Evolutionary conservation across 2,888 invertebrate genomes (phyloP).

Genomic region (Drosophila picticornis): DNA sequence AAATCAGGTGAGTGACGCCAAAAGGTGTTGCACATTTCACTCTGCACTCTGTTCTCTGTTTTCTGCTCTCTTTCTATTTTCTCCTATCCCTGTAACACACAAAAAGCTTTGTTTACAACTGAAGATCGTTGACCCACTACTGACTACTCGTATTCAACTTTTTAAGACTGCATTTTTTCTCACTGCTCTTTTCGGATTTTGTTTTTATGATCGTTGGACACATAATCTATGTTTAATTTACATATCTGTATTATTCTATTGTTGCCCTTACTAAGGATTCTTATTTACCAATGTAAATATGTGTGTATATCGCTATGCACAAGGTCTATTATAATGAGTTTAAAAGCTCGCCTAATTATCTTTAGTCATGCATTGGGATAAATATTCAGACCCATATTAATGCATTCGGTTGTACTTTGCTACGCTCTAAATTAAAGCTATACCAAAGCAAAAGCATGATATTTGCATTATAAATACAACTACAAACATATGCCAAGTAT

Average conservation of each 20-base stretch:
- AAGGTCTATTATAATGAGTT: not conserved
- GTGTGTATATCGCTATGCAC: not conserved
- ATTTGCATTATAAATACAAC: not conserved
- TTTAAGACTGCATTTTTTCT: conserved; percentile 6
- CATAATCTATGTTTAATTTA: conserved; percentile 5
- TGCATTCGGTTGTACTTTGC: conserved; percentile 4
- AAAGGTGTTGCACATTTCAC: conserved; percentile 12
- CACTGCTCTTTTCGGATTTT: conserved; percentile 2
- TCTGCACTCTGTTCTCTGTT: not conserved
- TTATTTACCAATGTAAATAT: not conserved
- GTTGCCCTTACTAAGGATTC: not conserved
- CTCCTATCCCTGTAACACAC: not conserved
- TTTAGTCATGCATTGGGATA: not conserved
- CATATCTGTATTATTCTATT: not conserved
- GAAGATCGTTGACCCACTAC: conserved; percentile 50
- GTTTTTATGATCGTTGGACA: not conserved
- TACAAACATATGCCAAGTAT: not conserved
- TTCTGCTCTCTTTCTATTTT: not conserved
- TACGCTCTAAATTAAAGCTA: conserved; percentile 7
- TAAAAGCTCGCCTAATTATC: conserved; percentile 2
- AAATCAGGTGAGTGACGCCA: conserved; percentile 64
- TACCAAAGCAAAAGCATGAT: conserved; percentile 22
- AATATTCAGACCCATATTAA: conserved; percentile 12
- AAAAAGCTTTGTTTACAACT: conserved; percentile 37
- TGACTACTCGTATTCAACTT: conserved; percentile 3